Conservation (phyloP, 2,797 vertebrate genomes). For the Otus scops region DNA sequence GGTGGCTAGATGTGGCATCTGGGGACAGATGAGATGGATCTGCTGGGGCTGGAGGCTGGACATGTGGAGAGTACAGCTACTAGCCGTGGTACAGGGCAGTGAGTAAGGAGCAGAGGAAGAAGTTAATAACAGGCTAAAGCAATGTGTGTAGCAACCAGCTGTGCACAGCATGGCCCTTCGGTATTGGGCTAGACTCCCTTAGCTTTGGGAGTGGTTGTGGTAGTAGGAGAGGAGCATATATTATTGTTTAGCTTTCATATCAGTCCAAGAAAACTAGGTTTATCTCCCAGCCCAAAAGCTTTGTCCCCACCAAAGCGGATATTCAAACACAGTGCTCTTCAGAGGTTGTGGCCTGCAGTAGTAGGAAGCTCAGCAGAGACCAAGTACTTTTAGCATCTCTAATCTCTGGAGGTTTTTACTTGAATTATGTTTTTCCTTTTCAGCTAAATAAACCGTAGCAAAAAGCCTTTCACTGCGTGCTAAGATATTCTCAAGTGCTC, state of each 20-base stretch:
- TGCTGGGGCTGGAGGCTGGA: background rate
- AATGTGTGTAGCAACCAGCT: background rate
- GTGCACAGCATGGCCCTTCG: background rate
- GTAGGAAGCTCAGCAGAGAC: background rate
- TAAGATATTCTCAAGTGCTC: conserved; percentile 1
- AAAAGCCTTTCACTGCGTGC: conserved; percentile 10
- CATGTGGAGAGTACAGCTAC: background rate
- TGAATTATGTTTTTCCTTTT: conserved; percentile 24
- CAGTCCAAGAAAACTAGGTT: background rate
- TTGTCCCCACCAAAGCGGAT: background rate
- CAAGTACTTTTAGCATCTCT: background rate
- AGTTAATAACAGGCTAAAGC: background rate
- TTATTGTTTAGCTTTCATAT: conserved; percentile 8
- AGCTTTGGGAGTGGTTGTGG: background rate
- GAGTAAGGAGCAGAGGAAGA: background rate
- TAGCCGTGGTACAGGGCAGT: fast-evolving
- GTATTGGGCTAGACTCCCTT: background rate
- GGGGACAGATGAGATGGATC: background rate
- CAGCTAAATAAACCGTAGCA: background rate
- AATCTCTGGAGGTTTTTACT: background rate
- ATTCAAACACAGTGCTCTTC: background rate
- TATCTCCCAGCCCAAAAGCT: background rate
- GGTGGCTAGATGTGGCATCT: background rate
- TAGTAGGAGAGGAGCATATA: background rate
- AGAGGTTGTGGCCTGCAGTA: background rate